Percentiles rank a stretch among this genome's conserved stretches.
Conservation (phyloP, 2,113 vertebrate species). For the Zootoca vivipara region DNA sequence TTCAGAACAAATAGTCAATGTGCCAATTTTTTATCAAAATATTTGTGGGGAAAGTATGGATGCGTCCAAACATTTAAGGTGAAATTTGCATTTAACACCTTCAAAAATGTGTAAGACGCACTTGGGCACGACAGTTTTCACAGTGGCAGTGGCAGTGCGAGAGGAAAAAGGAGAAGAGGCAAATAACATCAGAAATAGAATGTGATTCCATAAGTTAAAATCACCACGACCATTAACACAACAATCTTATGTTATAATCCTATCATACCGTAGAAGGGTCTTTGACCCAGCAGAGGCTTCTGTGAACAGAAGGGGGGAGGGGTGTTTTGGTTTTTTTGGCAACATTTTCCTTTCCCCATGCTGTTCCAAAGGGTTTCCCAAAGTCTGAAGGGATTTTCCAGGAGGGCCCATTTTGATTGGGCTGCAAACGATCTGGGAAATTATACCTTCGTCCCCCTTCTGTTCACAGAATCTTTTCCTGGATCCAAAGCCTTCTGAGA, state of each 20-base stretch:
- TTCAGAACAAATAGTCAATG: not conserved
- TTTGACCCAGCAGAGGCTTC: not conserved
- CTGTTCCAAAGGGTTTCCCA: not conserved
- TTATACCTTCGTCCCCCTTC: not conserved
- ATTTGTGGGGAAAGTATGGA: not conserved
- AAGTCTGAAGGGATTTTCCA: not conserved
- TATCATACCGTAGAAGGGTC: not conserved
- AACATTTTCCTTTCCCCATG: not conserved
- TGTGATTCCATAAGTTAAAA: not conserved
- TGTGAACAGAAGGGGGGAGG: not conserved
- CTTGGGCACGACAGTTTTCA: not conserved
- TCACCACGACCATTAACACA: not conserved
- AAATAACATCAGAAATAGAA: not conserved
- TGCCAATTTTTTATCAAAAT: conserved; percentile 10
- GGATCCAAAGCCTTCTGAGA: not conserved
- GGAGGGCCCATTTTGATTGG: no score
- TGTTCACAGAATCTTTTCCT: not conserved
- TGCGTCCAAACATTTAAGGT: not conserved
- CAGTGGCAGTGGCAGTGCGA: not conserved
- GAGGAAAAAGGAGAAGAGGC: not conserved
- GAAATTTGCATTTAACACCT: not conserved
- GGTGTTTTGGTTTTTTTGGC: not conserved
- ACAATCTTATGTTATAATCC: not conserved
- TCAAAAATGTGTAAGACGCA: not conserved
- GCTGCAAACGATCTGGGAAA: not conserved